A percentile compares a stretch with the other conserved stretches of the same genome.
Conservation (phyloP, 2,888 invertebrate genomes). For the Hedya salicella region DNA sequence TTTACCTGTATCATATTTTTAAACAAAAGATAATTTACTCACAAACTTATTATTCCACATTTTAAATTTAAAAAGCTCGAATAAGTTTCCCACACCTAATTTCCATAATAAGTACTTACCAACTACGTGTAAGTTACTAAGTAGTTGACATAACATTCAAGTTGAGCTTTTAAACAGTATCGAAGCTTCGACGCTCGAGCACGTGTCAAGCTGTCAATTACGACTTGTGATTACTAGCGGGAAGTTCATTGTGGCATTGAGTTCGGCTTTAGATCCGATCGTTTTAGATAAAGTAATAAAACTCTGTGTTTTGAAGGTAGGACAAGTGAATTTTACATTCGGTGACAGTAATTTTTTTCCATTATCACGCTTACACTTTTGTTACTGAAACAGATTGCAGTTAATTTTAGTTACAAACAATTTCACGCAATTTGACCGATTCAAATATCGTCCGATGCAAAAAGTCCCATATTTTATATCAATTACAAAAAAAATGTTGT, state of each 20-base stretch:
- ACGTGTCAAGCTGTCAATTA: conserved; percentile 11
- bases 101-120: background rate
- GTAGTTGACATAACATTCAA: conserved; percentile 8
- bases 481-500: no score
- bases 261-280: background rate
- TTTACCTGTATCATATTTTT: no score
- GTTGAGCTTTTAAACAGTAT: background rate
- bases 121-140: background rate
- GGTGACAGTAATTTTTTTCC: no score
- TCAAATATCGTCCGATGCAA: no score
- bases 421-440: no score
- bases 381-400: no score
- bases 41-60: background rate
- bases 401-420: no score
- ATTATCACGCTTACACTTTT: no score
- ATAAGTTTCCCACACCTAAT: background rate
- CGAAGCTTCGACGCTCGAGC: background rate
- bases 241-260: conserved; percentile 5
- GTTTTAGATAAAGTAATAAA: background rate
- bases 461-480: no score
- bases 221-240: background rate
- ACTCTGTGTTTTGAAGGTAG: no score
- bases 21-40: no score
- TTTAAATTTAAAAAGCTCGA: background rate
- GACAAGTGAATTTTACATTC: no score